These are phyloP conservation scores for Egretta garzetta DNA, from an alignment of 2,113 vertebrate genomes.

Conservation along the genomic window DNA sequence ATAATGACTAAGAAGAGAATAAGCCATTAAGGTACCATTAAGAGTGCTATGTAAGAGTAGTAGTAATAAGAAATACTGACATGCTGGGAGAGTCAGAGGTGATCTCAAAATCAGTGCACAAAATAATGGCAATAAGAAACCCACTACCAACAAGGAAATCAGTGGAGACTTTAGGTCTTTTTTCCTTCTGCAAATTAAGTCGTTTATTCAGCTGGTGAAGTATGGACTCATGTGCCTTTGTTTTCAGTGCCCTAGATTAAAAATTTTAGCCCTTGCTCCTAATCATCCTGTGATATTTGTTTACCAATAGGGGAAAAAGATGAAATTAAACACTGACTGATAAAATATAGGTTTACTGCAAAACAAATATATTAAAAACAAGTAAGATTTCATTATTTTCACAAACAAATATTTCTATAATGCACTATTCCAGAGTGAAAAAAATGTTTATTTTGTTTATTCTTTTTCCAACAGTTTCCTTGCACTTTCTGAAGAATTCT, in stretches of 20 bases:
- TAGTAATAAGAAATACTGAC: neutral
- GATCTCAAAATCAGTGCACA: neutral
- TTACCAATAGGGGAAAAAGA: rapidly evolving
- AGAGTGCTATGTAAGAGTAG: neutral
- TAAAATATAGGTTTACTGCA: neutral
- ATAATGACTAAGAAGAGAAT: neutral
- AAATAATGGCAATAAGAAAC: neutral
- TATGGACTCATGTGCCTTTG: neutral
- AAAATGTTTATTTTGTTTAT: neutral
- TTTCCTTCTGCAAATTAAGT: neutral
- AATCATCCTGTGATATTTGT: neutral
- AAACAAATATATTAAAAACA: neutral
- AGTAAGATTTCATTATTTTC: neutral
- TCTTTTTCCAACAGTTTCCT: neutral
- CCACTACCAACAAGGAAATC: neutral
- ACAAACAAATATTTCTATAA: neutral
- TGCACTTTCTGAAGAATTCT: neutral
- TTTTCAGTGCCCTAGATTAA: neutral
- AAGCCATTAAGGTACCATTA: neutral
- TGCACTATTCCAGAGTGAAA: neutral
- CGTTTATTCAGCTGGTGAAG: neutral
- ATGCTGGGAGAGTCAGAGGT: neutral
- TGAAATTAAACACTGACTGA: neutral
- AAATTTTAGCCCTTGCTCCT: neutral
- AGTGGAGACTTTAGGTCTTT: neutral